phyloP scores from a whole-genome alignment of 2,113 vertebrate species.

The Corvus cornix region DNA sequence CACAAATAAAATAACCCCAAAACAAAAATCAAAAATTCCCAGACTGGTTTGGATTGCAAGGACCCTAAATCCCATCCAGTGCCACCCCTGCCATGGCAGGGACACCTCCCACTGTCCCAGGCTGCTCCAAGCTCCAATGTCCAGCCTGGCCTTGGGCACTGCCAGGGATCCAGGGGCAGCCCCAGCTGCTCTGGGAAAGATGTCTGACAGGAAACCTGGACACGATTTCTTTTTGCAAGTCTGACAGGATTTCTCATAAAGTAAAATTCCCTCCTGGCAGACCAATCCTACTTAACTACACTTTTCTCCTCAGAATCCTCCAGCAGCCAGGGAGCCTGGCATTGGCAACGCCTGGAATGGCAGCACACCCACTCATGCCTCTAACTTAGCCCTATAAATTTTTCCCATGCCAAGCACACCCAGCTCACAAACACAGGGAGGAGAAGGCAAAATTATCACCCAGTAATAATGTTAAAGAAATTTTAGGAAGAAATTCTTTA shows the following conservation, averaged over 20 bases:
- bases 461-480: background rate
- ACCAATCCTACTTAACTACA: background rate
- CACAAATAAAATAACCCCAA: background rate
- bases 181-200: background rate
- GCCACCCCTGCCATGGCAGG: background rate
- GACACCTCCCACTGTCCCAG: background rate
- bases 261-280: background rate
- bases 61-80: accelerated
- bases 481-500: background rate
- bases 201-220: background rate
- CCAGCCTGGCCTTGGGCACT: background rate
- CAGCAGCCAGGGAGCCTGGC: background rate
- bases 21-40: background rate
- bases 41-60: background rate
- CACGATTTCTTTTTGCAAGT: background rate
- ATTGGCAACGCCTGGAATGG: background rate
- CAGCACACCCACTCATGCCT: background rate
- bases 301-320: background rate
- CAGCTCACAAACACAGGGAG: background rate
- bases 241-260: background rate
- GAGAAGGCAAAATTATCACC: background rate
- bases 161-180: background rate
- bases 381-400: background rate
- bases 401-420: background rate
- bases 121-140: background rate